phyloP scores from a whole-genome alignment of 2,888 invertebrate genomes.

The Tineola bisselliella region DNA sequence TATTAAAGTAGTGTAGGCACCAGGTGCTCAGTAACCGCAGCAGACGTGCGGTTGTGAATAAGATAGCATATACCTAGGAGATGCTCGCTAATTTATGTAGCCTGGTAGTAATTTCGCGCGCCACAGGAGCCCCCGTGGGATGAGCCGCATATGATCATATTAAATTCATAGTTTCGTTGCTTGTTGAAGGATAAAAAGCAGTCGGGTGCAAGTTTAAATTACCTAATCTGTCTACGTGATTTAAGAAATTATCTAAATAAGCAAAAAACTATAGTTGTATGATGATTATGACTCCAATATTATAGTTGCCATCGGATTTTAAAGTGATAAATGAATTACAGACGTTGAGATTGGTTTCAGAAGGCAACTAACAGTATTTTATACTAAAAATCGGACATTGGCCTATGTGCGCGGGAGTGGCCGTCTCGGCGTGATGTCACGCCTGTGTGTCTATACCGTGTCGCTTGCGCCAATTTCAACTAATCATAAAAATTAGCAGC shows the following conservation, averaged over 20 bases:
- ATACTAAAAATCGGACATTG: conserved; percentile 2
- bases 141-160: conserved; percentile 25
- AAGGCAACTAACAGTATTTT: background rate
- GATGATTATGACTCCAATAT: too few species aligned
- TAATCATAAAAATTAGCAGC: conserved; percentile 40
- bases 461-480: conserved; percentile 35
- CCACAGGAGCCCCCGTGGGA: conserved; percentile 16
- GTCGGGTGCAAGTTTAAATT: background rate
- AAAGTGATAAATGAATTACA: background rate
- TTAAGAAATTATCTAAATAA: too few species aligned
- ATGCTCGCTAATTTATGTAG: conserved; percentile 32
- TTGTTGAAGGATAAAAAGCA: conserved; percentile 17
- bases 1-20: background rate
- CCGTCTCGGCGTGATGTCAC: conserved; percentile 5
- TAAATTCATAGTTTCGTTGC: conserved; percentile 33
- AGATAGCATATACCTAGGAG: conserved; percentile 20
- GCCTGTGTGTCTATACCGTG: conserved; percentile 19
- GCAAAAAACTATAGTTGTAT: too few species aligned
- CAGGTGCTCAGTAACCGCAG: conserved; percentile 3
- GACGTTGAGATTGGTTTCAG: background rate
- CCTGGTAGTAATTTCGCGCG: conserved; percentile 24
- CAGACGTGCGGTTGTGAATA: conserved; percentile 13
- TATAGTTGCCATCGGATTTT: too few species aligned
- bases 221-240: background rate
- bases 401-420: conserved; percentile 8